phyloP scores from a whole-genome alignment of 2,113 vertebrate species.

The Rhinopomastus cyanomelas region DNA sequence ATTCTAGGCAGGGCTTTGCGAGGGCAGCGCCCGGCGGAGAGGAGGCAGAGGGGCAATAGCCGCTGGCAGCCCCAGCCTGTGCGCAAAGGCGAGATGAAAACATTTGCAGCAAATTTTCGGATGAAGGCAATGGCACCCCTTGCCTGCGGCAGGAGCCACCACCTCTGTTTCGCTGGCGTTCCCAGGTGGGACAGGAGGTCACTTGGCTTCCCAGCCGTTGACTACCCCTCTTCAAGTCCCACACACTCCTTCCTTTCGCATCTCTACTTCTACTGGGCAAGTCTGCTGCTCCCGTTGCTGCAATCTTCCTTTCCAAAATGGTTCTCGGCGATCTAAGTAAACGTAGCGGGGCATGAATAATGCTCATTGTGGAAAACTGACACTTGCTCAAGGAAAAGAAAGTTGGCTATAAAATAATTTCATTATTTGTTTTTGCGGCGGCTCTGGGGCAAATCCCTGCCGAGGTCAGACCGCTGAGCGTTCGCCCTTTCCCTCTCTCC shows the following conservation, averaged over 20 bases:
- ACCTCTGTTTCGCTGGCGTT: neutral
- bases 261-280: conserved; percentile 36
- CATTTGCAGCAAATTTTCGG: neutral
- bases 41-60: neutral
- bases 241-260: neutral
- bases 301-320: conserved; percentile 71
- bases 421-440: conserved; percentile 77
- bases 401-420: conserved; percentile 80
- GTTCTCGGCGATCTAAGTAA: conserved; percentile 73
- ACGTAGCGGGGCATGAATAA: conserved; percentile 78
- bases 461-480: conserved; percentile 72
- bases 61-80: neutral
- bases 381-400: conserved; percentile 78
- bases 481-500: neutral
- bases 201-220: neutral
- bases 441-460: conserved; percentile 71
- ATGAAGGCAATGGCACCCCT: neutral
- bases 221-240: neutral
- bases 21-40: neutral
- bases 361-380: conserved; percentile 78
- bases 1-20: neutral
- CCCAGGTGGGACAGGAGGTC: neutral
- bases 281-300: conserved; percentile 50
- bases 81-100: neutral
- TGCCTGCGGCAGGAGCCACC: neutral